Conservation (phyloP, 37 sponge, comb jelly and placozoan genomes). For the Eunapius fragilis region DNA sequence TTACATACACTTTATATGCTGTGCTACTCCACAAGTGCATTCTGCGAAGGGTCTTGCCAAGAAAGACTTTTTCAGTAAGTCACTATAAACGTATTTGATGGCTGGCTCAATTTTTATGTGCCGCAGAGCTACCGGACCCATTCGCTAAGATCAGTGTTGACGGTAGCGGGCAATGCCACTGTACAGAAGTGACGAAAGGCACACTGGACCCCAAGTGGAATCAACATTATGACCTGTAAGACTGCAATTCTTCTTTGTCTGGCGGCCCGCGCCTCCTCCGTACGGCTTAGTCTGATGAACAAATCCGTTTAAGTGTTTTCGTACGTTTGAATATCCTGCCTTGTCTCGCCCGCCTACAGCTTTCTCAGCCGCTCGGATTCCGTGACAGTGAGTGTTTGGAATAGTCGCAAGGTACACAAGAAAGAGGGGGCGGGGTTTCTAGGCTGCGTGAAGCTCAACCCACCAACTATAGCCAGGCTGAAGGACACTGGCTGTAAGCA, state of each 20-base stretch:
- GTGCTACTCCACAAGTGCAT: slow-evolving; percentile 60
- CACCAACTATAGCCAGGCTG: slow-evolving; percentile 61
- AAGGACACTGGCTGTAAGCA: slow-evolving; percentile 97
- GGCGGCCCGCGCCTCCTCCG: neutral
- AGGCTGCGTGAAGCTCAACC: slow-evolving; percentile 85
- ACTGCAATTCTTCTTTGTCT: neutral
- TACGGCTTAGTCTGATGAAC: neutral
- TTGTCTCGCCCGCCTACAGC: slow-evolving; percentile 26
- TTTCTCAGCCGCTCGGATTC: slow-evolving; percentile 79
- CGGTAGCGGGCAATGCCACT: slow-evolving; percentile 92
- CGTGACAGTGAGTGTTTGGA: slow-evolving; percentile 86
- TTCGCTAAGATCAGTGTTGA: slow-evolving; percentile 95
- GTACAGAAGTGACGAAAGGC: slow-evolving; percentile 77
- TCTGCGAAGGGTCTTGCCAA: slow-evolving; percentile 90
- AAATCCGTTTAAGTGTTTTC: neutral
- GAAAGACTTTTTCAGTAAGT: slow-evolving; percentile 92
- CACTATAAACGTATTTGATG: neutral
- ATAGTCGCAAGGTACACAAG: slow-evolving; percentile 65
- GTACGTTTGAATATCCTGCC: neutral
- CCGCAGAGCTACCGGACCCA: slow-evolving; percentile 86
- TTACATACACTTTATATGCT: neutral
- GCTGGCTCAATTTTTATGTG: neutral
- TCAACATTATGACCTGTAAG: slow-evolving; percentile 94
- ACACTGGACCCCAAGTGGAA: slow-evolving; percentile 97
- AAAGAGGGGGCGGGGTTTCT: slow-evolving; percentile 87